These are phyloP conservation scores for Eupithecia subumbrata DNA, from an alignment of 2,888 invertebrate genomes.

Conservation along the genomic window DNA sequence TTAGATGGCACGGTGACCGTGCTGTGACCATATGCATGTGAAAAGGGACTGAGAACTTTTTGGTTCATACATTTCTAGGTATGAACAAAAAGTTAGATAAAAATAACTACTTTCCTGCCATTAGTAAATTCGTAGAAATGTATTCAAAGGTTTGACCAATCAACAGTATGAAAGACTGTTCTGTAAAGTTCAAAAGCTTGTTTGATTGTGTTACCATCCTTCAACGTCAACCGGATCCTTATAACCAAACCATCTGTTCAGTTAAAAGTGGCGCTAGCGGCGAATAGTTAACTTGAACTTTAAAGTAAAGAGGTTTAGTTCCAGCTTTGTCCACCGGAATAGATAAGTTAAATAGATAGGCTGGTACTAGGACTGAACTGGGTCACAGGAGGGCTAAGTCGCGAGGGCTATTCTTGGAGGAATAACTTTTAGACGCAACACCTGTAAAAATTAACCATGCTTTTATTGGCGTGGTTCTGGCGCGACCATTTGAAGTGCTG, in stretches of 20 bases:
- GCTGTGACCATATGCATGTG: too few species aligned
- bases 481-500: neutral
- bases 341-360: neutral
- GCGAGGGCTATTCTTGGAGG: slow-evolving; percentile 21
- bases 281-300: neutral
- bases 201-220: slow-evolving; percentile 4
- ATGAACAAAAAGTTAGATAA: too few species aligned
- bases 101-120: neutral
- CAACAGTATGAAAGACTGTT: neutral
- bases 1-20: too few species aligned
- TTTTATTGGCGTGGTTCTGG: neutral
- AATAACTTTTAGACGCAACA: slow-evolving; percentile 8
- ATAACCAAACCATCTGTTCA: neutral
- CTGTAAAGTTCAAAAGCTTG: slow-evolving; percentile 1
- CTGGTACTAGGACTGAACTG: slow-evolving; percentile 15
- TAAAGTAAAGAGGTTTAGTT: slow-evolving; percentile 3
- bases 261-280: neutral
- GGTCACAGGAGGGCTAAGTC: slow-evolving; percentile 23
- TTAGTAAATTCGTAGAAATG: neutral
- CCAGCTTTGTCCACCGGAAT: neutral
- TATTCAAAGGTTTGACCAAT: slow-evolving; percentile 6
- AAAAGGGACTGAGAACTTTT: too few species aligned
- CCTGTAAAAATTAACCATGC: neutral
- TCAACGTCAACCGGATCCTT: slow-evolving; percentile 4
- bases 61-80: too few species aligned